phyloP scores from a whole-genome alignment of 1,140 invertebrate species.

The Magallana angulata region DNA sequence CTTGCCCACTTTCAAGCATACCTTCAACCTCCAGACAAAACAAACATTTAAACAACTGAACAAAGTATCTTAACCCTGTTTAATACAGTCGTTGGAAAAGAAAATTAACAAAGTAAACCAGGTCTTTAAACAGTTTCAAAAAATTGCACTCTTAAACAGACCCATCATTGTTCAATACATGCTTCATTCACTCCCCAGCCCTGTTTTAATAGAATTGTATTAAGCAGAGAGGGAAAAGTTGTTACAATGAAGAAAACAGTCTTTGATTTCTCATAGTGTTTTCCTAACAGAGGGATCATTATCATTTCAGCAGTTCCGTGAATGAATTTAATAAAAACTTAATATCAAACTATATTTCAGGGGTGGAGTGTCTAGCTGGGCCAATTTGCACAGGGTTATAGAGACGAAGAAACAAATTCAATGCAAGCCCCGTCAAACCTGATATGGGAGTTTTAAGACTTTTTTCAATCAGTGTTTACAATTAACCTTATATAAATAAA shows the following conservation, averaged over 20 bases:
- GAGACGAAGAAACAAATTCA: constrained; percentile 21
- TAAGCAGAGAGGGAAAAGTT: not conserved
- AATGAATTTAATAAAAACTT: not conserved
- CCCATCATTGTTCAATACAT: not conserved
- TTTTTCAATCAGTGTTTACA: constrained; percentile 33
- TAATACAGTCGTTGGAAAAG: not conserved
- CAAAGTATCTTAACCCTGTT: not conserved
- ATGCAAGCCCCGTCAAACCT: constrained; percentile 18
- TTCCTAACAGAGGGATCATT: constrained; percentile 1
- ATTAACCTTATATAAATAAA: constrained; percentile 8
- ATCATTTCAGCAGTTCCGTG: not conserved
- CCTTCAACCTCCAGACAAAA: not conserved
- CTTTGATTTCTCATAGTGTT: constrained; percentile 27
- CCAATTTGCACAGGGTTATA: not conserved
- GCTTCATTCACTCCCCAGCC: not conserved
- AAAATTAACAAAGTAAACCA: constrained; percentile 10
- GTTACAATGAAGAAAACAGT: constrained; percentile 5
- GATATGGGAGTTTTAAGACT: constrained; percentile 18
- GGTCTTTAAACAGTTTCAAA: not conserved
- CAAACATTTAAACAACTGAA: not conserved
- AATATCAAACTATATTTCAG: constrained; percentile 2
- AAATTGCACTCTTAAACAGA: constrained; percentile 13
- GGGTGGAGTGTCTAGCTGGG: not conserved
- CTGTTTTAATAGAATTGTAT: not conserved
- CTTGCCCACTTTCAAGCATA: not conserved